Evolutionary conservation across 1,140 invertebrate species (phyloP), one percentile per base, ranked within the genome.

Genomic region (Leguminivora glycinivorella): DNA sequence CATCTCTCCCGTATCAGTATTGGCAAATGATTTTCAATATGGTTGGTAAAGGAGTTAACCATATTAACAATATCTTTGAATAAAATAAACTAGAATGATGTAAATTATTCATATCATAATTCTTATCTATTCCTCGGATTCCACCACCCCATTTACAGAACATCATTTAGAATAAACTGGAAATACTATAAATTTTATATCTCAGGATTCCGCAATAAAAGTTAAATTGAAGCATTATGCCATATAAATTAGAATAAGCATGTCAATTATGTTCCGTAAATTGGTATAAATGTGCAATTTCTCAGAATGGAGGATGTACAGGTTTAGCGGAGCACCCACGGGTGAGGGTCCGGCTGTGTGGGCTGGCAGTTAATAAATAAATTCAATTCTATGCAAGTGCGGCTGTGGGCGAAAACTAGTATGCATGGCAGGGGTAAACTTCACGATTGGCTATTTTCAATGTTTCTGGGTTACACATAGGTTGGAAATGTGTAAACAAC

Each of bases 211-310:
- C 40, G 40, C 40, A 5, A 17, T 43, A 43, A 43, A 43, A 43
- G 40, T 43, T n/a, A 43, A 17, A 43, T 43, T n/a, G 40, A 43
- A 43, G 40, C n/a, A 43, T 43, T 52, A 52, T 22, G 17, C 47
- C 47, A 52, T 19, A 52, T 52, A 52, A 52, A 52, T 52, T 22
- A 52, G 47, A 52, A 52, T 52, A 52, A 52, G 22, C n/a, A 43
- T 43, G 40, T 43, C 40, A 43, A 43, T 43, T 43, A 43, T 43
- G 40, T 43, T 43, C 9, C 14, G 40, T 43, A 17, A 43, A 43
- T 43, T 43, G 40, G 40, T 43, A 43, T n/a, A 43, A 43, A 43
- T 43, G 40, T 43, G 40, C 40, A 17, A 17, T 43, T 17, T 38
- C 34, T 38, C 10, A 47, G n/a, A 47, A 47, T 52, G 9, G 47